Evolutionary conservation across 2,888 invertebrate species (phyloP).

Genomic region (Pseudococcus jackbeardsleyi): DNA sequence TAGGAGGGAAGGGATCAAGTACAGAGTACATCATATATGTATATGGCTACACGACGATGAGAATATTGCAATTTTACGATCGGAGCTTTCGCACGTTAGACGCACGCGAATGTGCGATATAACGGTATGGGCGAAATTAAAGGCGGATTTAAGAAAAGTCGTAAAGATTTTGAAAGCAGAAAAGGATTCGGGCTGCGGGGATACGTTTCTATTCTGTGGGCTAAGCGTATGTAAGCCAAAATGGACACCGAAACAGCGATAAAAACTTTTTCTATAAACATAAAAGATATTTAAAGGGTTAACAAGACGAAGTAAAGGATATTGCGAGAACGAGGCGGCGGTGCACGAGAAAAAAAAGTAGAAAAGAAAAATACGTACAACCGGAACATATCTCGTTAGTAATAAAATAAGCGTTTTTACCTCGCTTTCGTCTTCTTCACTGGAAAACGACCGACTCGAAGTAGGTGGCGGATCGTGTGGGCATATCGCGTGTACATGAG

Average conservation of each 20-base stretch:
- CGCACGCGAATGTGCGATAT: slow-evolving; percentile 34
- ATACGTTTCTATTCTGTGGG: slow-evolving; percentile 23
- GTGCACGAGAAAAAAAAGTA: not conserved
- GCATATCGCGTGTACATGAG: slow-evolving; percentile 4
- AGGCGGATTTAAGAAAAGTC: slow-evolving; percentile 59
- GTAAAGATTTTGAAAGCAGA: slow-evolving; percentile 38
- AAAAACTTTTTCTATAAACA: slow-evolving; percentile 63
- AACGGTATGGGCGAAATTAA: slow-evolving; percentile 51
- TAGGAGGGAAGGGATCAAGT: not conserved
- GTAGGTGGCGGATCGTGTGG: not conserved
- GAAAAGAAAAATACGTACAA: slow-evolving; percentile 4
- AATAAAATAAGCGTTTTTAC: slow-evolving; percentile 57
- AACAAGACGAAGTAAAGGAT: slow-evolving; percentile 48
- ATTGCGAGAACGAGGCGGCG: not conserved
- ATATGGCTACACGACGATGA: not conserved
- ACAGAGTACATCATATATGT: not conserved
- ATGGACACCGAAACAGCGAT: slow-evolving; percentile 60
- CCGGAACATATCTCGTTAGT: slow-evolving; percentile 58
- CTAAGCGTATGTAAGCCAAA: slow-evolving; percentile 46
- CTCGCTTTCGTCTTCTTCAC: not conserved
- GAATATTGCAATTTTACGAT: slow-evolving; percentile 58
- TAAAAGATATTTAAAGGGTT: slow-evolving; percentile 62
- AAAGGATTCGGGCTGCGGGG: not conserved
- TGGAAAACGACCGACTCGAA: not conserved
- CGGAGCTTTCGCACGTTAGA: slow-evolving; percentile 25